These are phyloP conservation scores for Trialeurodes vaporariorum DNA, from an alignment of 1,140 invertebrate species.

Conservation along the genomic window DNA sequence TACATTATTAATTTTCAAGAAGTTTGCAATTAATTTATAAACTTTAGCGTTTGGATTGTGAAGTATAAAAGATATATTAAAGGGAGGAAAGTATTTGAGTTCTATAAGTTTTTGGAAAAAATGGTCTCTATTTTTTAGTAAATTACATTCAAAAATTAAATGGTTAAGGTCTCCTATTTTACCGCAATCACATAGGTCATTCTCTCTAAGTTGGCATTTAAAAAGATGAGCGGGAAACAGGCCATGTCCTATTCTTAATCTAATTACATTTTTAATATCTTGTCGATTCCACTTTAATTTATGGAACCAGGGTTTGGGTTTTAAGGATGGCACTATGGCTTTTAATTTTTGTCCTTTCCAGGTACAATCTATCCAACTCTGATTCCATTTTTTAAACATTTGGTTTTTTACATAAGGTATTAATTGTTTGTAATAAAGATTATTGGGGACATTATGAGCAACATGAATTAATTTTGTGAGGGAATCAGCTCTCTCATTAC, in stretches of 20 bases:
- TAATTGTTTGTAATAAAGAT: background rate
- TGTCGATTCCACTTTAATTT: background rate
- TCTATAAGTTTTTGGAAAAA: background rate
- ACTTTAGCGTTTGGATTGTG: background rate
- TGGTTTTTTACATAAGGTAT: background rate
- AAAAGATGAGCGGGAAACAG: background rate
- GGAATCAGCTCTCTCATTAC: background rate
- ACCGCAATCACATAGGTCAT: background rate
- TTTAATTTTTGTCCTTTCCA: background rate
- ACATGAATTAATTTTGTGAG: background rate
- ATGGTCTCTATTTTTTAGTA: background rate
- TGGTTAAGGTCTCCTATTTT: background rate
- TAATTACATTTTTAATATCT: background rate
- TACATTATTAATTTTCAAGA: slow-evolving; percentile 5
- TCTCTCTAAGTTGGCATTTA: background rate
- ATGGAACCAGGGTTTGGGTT: background rate
- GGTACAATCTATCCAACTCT: background rate
- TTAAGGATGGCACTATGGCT: background rate
- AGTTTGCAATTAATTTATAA: background rate
- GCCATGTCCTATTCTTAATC: background rate
- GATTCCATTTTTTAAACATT: background rate
- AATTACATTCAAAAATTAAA: background rate
- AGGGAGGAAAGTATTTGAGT: background rate
- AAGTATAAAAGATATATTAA: background rate
- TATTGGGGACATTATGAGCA: background rate